phyloP scores from a whole-genome alignment of 2,888 invertebrate species.

The Drosophila hamatofila region DNA sequence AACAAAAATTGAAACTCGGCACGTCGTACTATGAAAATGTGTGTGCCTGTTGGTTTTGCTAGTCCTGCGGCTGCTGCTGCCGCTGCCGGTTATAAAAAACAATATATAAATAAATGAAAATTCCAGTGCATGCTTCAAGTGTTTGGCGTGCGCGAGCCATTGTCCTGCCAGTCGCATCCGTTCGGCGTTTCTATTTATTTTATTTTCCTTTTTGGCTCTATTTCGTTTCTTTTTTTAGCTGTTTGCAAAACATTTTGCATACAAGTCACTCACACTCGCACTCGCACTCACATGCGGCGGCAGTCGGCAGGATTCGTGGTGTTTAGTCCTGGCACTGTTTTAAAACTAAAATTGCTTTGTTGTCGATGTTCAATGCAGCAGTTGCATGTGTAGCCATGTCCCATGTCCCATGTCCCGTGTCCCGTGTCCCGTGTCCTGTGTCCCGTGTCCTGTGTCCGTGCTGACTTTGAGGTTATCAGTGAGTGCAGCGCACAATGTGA shows the following conservation, averaged over 20 bases:
- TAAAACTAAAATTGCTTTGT: slow-evolving; percentile 79
- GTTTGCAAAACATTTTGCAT: slow-evolving; percentile 74
- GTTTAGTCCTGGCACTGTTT: slow-evolving; percentile 74
- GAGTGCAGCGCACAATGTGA: slow-evolving; percentile 48
- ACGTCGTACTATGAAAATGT: slow-evolving; percentile 72
- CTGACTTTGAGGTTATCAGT: slow-evolving; percentile 73
- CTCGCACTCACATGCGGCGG: slow-evolving; percentile 52
- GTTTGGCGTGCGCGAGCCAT: slow-evolving; percentile 80
- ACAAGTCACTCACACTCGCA: slow-evolving; percentile 73
- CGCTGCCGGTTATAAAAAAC: slow-evolving; percentile 74
- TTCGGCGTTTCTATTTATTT: slow-evolving; percentile 57
- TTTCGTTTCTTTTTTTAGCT: slow-evolving; percentile 26
- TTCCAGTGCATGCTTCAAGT: slow-evolving; percentile 81
- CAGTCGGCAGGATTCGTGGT: slow-evolving; percentile 54
- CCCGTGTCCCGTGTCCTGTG: slow-evolving; percentile 14
- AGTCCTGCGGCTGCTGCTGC: slow-evolving; percentile 32
- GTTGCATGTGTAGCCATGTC: slow-evolving; percentile 57
- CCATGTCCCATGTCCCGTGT: slow-evolving; percentile 8
- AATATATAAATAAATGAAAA: slow-evolving; percentile 81
- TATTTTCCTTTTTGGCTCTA: slow-evolving; percentile 7
- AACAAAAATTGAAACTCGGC: slow-evolving; percentile 78
- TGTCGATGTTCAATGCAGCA: slow-evolving; percentile 80
- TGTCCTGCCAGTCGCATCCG: slow-evolving; percentile 76
- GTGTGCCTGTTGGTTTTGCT: slow-evolving; percentile 29
- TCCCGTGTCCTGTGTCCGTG: slow-evolving; percentile 15